Percentiles rank a stretch among this genome's conserved stretches.
These are phyloP conservation scores for Tetragonula carbonaria DNA, from an alignment of 2,888 invertebrate species.

Conservation along the genomic window DNA sequence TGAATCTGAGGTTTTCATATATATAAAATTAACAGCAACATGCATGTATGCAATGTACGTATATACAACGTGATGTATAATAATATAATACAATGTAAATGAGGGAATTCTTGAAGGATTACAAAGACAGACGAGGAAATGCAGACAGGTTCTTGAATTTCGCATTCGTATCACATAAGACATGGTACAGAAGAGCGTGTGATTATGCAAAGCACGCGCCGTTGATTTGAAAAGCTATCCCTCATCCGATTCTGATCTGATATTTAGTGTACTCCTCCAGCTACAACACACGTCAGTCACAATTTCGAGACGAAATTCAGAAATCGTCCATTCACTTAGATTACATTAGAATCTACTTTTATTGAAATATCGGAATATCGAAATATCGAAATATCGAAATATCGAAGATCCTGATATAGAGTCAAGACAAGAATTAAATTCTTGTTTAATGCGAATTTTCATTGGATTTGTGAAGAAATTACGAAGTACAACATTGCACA, in stretches of 20 bases:
- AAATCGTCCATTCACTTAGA: neutral
- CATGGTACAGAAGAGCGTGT: neutral
- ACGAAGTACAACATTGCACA: no score
- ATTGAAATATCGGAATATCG: neutral
- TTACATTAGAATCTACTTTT: neutral
- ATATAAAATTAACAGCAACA: no score
- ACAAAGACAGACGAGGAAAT: neutral
- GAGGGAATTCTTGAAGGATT: neutral
- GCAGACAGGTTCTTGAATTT: neutral
- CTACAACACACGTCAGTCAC: neutral
- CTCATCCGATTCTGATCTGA: neutral
- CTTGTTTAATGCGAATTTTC: no score
- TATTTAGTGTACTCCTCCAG: neutral
- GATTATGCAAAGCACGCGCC: neutral
- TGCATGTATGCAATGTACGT: no score
- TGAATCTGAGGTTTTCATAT: no score
- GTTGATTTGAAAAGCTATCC: constrained; percentile 2
- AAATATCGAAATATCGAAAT: neutral
- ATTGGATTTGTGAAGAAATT: no score
- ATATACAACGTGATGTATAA: no score
- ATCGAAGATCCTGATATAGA: neutral
- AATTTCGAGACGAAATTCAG: neutral
- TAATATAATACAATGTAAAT: neutral
- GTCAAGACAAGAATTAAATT: no score
- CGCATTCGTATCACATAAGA: neutral